Percentiles rank a stretch among this genome's conserved stretches.
phyloP scores from a whole-genome alignment of 2,797 vertebrate species.

The Okamejei kenojei region DNA sequence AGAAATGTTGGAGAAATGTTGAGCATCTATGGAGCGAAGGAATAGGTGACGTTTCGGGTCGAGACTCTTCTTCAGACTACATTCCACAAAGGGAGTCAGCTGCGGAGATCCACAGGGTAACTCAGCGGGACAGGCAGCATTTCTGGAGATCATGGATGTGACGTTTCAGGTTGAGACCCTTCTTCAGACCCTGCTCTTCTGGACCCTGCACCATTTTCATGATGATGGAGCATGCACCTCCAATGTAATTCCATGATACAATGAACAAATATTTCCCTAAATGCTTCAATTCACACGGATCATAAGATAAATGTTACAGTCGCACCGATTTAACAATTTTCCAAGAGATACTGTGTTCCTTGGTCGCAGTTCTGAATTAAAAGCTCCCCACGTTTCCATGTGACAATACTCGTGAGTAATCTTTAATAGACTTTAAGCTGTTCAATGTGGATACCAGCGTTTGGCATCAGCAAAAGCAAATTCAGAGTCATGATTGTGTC shows the following conservation, averaged over 20 bases:
- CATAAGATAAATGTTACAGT: background rate
- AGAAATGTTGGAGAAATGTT: too few species aligned
- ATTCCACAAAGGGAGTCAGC: too few species aligned
- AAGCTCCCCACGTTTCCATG: slow-evolving; percentile 47
- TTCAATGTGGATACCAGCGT: slow-evolving; percentile 42
- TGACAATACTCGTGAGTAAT: slow-evolving; percentile 47
- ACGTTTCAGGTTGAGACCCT: too few species aligned
- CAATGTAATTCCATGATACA: too few species aligned
- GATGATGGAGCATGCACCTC: background rate
- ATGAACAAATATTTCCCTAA: background rate
- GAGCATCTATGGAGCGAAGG: too few species aligned
- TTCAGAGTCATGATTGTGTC: slow-evolving; percentile 42
- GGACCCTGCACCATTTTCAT: background rate
- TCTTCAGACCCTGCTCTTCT: background rate
- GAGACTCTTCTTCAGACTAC: too few species aligned
- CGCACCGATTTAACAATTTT: background rate
- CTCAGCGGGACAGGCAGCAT: too few species aligned
- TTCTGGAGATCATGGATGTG: too few species aligned
- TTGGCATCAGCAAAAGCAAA: slow-evolving; percentile 45
- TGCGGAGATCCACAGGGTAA: too few species aligned
- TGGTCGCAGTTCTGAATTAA: slow-evolving; percentile 47
- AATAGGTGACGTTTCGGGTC: too few species aligned
- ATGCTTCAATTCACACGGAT: background rate
- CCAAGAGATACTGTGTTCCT: background rate
- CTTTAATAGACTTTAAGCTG: slow-evolving; percentile 48